phyloP scores from a whole-genome alignment of 2,888 invertebrate species.

The Bhutanitis thaidina region DNA sequence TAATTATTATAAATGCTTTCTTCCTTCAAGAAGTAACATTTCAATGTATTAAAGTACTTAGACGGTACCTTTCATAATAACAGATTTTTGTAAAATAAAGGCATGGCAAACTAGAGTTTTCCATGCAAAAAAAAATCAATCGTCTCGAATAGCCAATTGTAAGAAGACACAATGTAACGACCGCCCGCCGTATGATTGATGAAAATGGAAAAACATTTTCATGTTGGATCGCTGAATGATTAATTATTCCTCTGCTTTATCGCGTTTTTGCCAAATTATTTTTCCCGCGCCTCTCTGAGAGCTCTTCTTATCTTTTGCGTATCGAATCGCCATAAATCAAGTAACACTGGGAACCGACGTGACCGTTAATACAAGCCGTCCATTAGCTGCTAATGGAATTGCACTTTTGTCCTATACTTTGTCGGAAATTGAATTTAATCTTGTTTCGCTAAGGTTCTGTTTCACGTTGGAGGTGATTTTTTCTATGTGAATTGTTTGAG shows the following conservation, averaged over 20 bases:
- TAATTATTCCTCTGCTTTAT: conserved; percentile 23
- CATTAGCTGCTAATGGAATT: conserved; percentile 18
- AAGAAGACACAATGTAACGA: conserved; percentile 1
- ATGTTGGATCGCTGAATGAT: conserved; percentile 22
- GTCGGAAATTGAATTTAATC: conserved; percentile 2
- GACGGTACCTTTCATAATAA: neutral
- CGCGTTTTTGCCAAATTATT: conserved; percentile 14
- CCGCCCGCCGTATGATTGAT: conserved; percentile 28
- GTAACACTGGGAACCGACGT: neutral
- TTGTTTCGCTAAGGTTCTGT: neutral
- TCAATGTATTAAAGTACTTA: neutral
- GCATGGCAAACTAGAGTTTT: neutral
- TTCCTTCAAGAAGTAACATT: neutral
- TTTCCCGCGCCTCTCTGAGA: neutral
- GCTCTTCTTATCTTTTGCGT: neutral
- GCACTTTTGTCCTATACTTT: neutral
- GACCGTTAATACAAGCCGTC: conserved; percentile 10
- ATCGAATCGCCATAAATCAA: conserved; percentile 13
- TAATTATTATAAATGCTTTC: no score
- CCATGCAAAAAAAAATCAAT: neutral
- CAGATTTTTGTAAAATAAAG: neutral
- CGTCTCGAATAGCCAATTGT: neutral
- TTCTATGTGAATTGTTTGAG: neutral
- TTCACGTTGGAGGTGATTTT: neutral
- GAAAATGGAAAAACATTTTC: conserved; percentile 25